These are phyloP conservation scores for Prinia subflava DNA, from an alignment of 2,113 vertebrate genomes.

Conservation along the genomic window DNA sequence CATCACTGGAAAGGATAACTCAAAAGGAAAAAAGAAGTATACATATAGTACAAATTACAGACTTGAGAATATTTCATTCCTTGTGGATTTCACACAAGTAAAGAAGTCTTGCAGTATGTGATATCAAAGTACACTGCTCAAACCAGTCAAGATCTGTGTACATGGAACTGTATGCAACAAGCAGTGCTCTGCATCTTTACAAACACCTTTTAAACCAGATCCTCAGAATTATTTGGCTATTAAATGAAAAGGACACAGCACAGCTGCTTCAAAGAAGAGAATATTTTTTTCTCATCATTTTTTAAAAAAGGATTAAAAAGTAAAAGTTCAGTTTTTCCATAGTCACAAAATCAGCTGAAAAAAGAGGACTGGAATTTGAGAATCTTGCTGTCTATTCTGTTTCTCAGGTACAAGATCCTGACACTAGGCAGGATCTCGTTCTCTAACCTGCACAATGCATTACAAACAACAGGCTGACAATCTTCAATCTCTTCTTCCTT, in stretches of 20 bases:
- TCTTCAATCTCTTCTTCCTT: not conserved
- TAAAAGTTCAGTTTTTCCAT: not conserved
- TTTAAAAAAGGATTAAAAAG: not conserved
- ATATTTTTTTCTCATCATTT: not conserved
- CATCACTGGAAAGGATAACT: constrained; percentile 83
- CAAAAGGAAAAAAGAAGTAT: not conserved
- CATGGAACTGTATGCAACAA: not conserved
- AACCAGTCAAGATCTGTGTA: not conserved
- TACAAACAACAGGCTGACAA: not conserved
- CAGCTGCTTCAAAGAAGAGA: not conserved
- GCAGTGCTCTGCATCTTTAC: not conserved
- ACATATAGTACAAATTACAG: not conserved
- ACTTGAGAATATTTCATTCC: not conserved
- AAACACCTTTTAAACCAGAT: not conserved
- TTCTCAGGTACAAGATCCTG: not conserved
- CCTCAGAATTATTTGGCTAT: not conserved
- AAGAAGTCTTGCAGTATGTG: not conserved
- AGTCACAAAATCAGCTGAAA: not conserved
- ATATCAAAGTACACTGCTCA: not conserved
- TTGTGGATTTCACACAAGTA: not conserved
- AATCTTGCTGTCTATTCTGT: not conserved
- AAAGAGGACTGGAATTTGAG: not conserved
- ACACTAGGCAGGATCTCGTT: not conserved
- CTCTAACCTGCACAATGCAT: not conserved
- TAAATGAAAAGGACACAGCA: not conserved